Evolutionary conservation across 2,888 invertebrate species (phyloP).

Genomic region (Sinelater perroti): DNA sequence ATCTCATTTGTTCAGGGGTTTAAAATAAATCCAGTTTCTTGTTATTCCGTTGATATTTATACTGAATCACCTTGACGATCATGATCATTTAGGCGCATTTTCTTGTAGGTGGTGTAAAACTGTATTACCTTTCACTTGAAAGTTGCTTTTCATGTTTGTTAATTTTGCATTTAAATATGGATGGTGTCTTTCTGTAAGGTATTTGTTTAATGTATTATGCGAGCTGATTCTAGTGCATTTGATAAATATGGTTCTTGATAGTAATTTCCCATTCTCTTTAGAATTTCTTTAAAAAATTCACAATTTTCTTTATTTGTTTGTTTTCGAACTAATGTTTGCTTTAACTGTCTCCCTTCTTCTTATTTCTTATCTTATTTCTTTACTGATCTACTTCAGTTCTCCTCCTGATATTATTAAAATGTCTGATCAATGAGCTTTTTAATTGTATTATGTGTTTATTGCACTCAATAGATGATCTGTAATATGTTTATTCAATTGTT

Average conservation of each 20-base stretch:
- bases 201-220: not conserved
- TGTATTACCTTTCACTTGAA: not conserved
- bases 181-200: not conserved
- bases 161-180: not conserved
- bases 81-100: too few species aligned
- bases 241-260: not conserved
- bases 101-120: conserved; percentile 2
- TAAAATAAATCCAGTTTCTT: too few species aligned
- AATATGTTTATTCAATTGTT: conserved; percentile 5
- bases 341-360: not conserved
- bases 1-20: too few species aligned
- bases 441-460: not conserved
- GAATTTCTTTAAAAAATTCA: not conserved
- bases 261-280: not conserved
- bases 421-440: conserved; percentile 2
- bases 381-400: not conserved
- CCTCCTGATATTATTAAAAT: not conserved
- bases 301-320: not conserved
- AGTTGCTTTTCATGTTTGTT: conserved; percentile 2
- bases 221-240: not conserved
- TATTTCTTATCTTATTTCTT: not conserved
- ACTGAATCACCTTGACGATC: too few species aligned
- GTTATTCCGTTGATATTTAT: too few species aligned
- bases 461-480: not conserved
- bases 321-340: not conserved